Percentiles rank a stretch among this genome's conserved stretches.
phyloP scores from a whole-genome alignment of 2,797 vertebrate species.

The Centropyge bicolor region DNA sequence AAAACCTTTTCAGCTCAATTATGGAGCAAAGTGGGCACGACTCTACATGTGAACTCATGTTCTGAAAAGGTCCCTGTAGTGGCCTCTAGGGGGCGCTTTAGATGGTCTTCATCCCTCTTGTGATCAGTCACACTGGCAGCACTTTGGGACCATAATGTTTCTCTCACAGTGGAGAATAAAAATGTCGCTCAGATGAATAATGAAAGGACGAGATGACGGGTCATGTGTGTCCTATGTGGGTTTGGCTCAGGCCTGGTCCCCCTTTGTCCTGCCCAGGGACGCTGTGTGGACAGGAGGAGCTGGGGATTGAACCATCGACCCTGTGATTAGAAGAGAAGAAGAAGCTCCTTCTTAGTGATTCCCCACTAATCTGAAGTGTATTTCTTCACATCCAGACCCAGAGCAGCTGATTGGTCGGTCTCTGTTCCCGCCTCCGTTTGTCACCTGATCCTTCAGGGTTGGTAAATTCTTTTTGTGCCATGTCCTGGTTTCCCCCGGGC shows the following conservation, averaged over 20 bases:
- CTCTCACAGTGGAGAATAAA: neutral
- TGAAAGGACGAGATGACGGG: neutral
- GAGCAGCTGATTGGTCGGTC: neutral
- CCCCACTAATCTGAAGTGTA: neutral
- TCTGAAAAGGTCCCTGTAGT: neutral
- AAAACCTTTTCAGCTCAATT: conserved; percentile 1
- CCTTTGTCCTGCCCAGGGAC: too few relatives aligned
- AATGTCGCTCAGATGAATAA: neutral
- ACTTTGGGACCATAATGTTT: neutral
- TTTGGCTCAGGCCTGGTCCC: neutral
- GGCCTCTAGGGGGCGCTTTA: neutral
- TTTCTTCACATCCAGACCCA: neutral
- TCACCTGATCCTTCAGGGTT: neutral
- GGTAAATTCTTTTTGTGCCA: neutral
- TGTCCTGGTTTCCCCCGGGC: neutral
- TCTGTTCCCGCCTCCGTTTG: neutral
- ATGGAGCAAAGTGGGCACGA: neutral
- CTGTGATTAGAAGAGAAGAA: neutral
- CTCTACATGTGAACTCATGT: conserved; percentile 10
- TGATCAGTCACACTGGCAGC: neutral
- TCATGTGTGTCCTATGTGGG: neutral
- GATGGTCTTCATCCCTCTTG: neutral
- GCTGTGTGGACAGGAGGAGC: neutral
- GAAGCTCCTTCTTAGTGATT: neutral
- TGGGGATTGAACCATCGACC: neutral